Conservation (phyloP, 2,113 vertebrate species). For the Vireo altiloquus region DNA sequence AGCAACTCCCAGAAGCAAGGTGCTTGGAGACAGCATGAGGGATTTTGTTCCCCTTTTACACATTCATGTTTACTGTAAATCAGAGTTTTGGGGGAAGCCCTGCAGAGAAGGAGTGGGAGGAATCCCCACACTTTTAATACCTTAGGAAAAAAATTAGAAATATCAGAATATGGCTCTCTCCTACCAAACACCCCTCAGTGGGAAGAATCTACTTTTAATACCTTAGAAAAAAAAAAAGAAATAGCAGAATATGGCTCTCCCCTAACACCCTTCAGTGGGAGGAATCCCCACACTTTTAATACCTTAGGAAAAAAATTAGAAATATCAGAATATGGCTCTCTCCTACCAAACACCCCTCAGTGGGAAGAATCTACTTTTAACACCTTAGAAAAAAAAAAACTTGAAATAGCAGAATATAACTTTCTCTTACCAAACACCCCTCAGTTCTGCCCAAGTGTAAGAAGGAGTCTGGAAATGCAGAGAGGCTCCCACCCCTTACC, state of each 20-base stretch:
- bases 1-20: not conserved
- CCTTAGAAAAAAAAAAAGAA: too few relatives aligned
- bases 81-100: not conserved
- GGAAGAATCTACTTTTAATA: too few relatives aligned
- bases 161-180: not conserved
- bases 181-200: not conserved
- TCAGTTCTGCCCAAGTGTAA: not conserved
- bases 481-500: constrained; percentile 70
- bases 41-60: not conserved
- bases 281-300: too few relatives aligned
- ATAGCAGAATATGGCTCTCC: too few relatives aligned
- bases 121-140: not conserved
- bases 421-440: not conserved
- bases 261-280: too few relatives aligned
- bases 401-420: not conserved
- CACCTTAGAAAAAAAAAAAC: not conserved
- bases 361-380: not conserved
- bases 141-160: accelerated
- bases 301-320: too few relatives aligned
- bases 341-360: too few relatives aligned
- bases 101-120: not conserved
- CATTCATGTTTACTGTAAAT: not conserved
- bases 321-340: too few relatives aligned
- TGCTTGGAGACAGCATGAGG: not conserved
- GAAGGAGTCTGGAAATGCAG: not conserved